Evolutionary conservation across 64 coral and sea anemone species (phyloP).

Genomic region (Trachythela sp.): DNA sequence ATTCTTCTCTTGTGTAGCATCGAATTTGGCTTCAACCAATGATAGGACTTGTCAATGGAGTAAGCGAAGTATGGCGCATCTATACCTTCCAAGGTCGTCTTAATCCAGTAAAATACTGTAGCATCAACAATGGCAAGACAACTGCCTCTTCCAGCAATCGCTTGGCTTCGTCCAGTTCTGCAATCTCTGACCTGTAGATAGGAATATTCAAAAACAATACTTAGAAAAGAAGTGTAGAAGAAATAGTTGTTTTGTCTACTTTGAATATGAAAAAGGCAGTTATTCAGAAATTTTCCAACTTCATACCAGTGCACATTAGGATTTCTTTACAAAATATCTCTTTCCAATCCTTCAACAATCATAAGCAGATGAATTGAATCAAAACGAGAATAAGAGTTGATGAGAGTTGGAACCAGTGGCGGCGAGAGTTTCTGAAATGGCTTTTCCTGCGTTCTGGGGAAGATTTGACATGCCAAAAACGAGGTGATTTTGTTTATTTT

Average conservation of each 20-base stretch:
- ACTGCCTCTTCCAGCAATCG: slow-evolving; percentile 93
- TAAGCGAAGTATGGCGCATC: too few species aligned
- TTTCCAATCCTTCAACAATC: slow-evolving; percentile 94
- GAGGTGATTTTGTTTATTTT: too few species aligned
- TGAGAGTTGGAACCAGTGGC: too few species aligned
- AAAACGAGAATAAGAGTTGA: too few species aligned
- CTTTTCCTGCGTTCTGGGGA: too few species aligned
- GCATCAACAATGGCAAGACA: slow-evolving; percentile 88
- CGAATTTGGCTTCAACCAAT: too few species aligned
- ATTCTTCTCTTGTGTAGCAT: too few species aligned
- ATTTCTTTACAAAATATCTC: slow-evolving; percentile 95
- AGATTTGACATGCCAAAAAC: too few species aligned
- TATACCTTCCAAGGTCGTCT: slow-evolving; percentile 95
- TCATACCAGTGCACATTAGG: slow-evolving; percentile 98
- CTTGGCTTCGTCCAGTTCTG: slow-evolving; percentile 80
- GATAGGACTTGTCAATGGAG: too few species aligned
- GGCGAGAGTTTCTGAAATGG: too few species aligned
- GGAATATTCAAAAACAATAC: not conserved
- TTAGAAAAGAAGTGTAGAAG: too few species aligned
- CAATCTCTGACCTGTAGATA: slow-evolving; percentile 77
- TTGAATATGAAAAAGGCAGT: too few species aligned
- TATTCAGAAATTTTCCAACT: not conserved
- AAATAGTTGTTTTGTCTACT: not conserved
- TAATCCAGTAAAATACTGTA: slow-evolving; percentile 87
- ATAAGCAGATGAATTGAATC: slow-evolving; percentile 82